phyloP scores from a whole-genome alignment of 2,888 invertebrate species.

The Drosophila melanocephala region DNA sequence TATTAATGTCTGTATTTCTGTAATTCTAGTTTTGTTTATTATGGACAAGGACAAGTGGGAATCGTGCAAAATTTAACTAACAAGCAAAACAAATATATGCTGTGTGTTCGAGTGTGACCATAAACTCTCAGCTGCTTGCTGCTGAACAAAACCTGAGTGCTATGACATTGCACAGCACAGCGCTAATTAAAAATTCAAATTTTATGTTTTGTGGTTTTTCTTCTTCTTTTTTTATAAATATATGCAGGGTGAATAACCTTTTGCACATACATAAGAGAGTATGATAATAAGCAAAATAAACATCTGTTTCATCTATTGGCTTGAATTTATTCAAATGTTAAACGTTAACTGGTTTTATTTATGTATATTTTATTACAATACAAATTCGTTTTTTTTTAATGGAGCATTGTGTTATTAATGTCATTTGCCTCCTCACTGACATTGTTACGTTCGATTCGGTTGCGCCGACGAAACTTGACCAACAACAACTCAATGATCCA shows the following conservation, averaged over 20 bases:
- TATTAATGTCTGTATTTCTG: neutral
- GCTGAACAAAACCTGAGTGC: slow-evolving; percentile 18
- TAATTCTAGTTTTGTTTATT: neutral
- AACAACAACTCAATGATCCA: slow-evolving; percentile 88
- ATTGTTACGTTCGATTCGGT: slow-evolving; percentile 61
- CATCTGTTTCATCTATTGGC: neutral
- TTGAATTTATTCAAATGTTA: neutral
- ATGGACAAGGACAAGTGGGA: slow-evolving; percentile 19
- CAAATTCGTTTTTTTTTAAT: neutral
- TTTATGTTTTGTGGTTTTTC: neutral
- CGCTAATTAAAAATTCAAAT: neutral
- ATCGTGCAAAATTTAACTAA: slow-evolving; percentile 32
- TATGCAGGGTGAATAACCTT: neutral
- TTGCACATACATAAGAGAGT: neutral
- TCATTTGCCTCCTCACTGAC: slow-evolving; percentile 37
- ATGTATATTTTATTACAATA: slow-evolving; percentile 6
- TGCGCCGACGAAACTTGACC: slow-evolving; percentile 77
- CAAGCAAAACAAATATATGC: slow-evolving; percentile 63
- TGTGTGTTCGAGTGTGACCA: slow-evolving; percentile 45
- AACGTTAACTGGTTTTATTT: neutral
- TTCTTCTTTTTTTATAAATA: neutral
- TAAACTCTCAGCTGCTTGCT: slow-evolving; percentile 16
- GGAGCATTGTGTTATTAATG: slow-evolving; percentile 12
- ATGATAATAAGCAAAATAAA: neutral
- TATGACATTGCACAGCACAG: neutral